Conservation (phyloP, 2,888 invertebrate species). For the Macaria liturata region DNA sequence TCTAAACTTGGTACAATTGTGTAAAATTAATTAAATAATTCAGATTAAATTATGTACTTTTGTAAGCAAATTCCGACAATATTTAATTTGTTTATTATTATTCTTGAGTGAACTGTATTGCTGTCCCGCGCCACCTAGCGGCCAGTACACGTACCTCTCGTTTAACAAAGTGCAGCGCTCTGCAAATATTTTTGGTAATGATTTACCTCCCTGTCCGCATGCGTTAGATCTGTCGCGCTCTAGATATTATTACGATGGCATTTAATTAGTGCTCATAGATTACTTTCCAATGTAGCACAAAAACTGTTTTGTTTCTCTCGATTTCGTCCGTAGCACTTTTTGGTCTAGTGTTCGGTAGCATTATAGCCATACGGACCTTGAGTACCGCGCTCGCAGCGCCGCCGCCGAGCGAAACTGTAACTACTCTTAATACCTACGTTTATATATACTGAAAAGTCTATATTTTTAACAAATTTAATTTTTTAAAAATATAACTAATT, state of each 20-base stretch:
- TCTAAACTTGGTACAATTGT: too few relatives aligned
- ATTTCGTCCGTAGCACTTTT: conserved; percentile 57
- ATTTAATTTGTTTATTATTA: too few relatives aligned
- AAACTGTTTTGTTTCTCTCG: conserved; percentile 54
- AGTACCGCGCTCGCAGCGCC: conserved; percentile 39
- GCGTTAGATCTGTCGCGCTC: conserved; percentile 53
- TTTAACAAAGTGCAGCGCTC: conserved; percentile 58
- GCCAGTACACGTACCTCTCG: conserved; percentile 21
- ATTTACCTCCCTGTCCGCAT: conserved; percentile 54
- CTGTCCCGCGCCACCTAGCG: conserved; percentile 25
- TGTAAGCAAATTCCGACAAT: too few relatives aligned
- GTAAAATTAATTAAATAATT: too few relatives aligned
- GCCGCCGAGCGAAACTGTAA: conserved; percentile 58
- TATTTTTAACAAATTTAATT: conserved; percentile 81
- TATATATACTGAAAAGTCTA: conserved; percentile 71
- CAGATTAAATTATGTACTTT: too few relatives aligned
- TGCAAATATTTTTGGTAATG: conserved; percentile 78
- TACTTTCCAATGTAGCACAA: conserved; percentile 69
- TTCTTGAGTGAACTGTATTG: neutral
- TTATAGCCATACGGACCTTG: conserved; percentile 16
- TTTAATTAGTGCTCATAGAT: conserved; percentile 71
- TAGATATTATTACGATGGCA: conserved; percentile 62
- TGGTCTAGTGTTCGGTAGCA: conserved; percentile 50
- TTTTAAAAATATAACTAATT: conserved; percentile 70
- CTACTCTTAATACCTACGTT: conserved; percentile 69